phyloP scores from a whole-genome alignment of 2,888 invertebrate genomes.

The Caenorhabditis zanzibari region DNA sequence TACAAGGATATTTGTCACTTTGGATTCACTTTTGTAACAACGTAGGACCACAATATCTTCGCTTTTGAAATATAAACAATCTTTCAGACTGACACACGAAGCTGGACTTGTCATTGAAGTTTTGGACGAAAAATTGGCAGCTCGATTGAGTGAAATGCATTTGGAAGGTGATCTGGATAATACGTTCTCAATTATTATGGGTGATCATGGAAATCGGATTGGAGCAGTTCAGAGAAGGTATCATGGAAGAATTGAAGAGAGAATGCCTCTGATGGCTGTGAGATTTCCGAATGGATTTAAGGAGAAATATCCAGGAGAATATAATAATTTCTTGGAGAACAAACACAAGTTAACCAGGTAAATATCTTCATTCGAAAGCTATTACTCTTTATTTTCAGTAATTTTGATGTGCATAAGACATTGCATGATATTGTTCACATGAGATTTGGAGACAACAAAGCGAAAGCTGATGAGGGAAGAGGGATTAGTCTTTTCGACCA shows the following conservation, averaged over 20 bases:
- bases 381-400: slow-evolving; percentile 81
- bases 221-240: slow-evolving; percentile 82
- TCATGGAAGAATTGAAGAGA: slow-evolving; percentile 83
- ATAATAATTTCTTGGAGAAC: slow-evolving; percentile 65
- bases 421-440: slow-evolving; percentile 80
- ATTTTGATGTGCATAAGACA: slow-evolving; percentile 84
- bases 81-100: slow-evolving; percentile 69
- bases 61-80: neutral
- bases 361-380: neutral
- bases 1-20: slow-evolving; percentile 83
- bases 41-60: slow-evolving; percentile 24
- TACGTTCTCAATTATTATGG: slow-evolving; percentile 81
- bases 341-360: slow-evolving; percentile 69
- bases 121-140: slow-evolving; percentile 67
- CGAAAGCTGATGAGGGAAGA: slow-evolving; percentile 39
- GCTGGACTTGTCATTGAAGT: slow-evolving; percentile 60
- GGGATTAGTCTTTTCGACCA: slow-evolving; percentile 74
- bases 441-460: slow-evolving; percentile 59
- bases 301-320: slow-evolving; percentile 74
- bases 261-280: slow-evolving; percentile 84
- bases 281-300: slow-evolving; percentile 83
- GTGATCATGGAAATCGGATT: slow-evolving; percentile 85
- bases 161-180: slow-evolving; percentile 69
- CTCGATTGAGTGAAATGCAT: slow-evolving; percentile 51
- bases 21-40: slow-evolving; percentile 84